A percentile compares a stretch with the other conserved stretches of the same genome.
phyloP scores from a whole-genome alignment of 2,797 vertebrate genomes.

The Enteromius anoplus region DNA sequence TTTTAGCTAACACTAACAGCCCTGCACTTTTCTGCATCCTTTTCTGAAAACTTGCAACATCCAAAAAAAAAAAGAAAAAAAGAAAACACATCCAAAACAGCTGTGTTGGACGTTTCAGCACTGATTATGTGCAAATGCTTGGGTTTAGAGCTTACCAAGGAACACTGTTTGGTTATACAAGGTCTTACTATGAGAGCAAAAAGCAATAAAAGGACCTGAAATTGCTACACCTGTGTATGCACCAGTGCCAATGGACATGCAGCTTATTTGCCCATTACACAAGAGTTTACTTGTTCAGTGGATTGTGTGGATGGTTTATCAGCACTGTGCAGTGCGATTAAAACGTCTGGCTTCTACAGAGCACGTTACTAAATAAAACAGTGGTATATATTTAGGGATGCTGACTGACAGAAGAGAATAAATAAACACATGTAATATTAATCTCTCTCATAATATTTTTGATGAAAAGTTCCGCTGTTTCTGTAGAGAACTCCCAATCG shows the following conservation, averaged over 20 bases:
- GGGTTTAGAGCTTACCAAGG: not conserved
- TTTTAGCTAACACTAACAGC: not conserved
- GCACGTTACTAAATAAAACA: not conserved
- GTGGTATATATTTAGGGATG: not conserved
- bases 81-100: not conserved
- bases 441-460: conserved; percentile 8
- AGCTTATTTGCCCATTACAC: conserved; percentile 3
- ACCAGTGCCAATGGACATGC: not conserved
- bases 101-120: not conserved
- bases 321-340: not conserved
- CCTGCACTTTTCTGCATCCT: not conserved
- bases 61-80: not conserved
- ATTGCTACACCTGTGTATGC: not conserved
- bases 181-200: not conserved
- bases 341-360: not conserved
- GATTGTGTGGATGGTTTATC: not conserved
- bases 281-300: conserved; percentile 12
- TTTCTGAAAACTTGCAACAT: not conserved
- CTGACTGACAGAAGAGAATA: not conserved
- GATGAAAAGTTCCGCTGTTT: conserved; percentile 1
- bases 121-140: not conserved
- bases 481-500: not conserved
- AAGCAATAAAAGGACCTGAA: not conserved
- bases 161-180: not conserved
- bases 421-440: not conserved